These are phyloP conservation scores for Drosophila colorata DNA, from an alignment of 2,888 invertebrate genomes.

Conservation along the genomic window DNA sequence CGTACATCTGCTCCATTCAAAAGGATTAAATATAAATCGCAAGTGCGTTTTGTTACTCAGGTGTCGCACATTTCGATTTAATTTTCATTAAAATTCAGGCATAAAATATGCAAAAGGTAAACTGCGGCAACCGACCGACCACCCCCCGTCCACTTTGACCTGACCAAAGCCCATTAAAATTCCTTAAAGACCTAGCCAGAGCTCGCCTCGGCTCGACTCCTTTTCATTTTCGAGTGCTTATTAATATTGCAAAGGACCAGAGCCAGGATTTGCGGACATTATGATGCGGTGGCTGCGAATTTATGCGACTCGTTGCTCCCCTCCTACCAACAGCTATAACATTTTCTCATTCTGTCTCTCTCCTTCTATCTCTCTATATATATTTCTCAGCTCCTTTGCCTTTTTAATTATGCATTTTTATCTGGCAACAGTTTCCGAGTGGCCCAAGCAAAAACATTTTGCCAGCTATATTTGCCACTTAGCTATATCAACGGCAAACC, in stretches of 20 bases:
- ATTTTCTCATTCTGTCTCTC: not conserved
- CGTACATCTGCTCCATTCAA: constrained; percentile 34
- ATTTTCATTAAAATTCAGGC: constrained; percentile 84
- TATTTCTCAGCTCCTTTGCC: constrained; percentile 19
- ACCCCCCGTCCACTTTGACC: constrained; percentile 19
- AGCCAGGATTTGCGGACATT: constrained; percentile 78
- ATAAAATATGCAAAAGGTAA: constrained; percentile 81
- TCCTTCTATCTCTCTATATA: not conserved
- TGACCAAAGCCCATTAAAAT: constrained; percentile 75
- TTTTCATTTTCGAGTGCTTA: constrained; percentile 82
- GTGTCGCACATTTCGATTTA: constrained; percentile 90
- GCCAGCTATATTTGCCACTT: constrained; percentile 49
- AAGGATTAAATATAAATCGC: constrained; percentile 75
- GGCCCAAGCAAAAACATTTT: constrained; percentile 28
- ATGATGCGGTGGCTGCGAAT: constrained; percentile 78
- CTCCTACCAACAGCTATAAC: constrained; percentile 1
- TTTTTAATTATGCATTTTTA: constrained; percentile 77
- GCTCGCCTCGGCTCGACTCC: constrained; percentile 61
- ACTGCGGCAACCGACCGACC: constrained; percentile 59
- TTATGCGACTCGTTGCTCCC: constrained; percentile 57
- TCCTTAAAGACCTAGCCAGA: constrained; percentile 72
- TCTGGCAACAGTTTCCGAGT: constrained; percentile 55
- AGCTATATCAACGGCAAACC: constrained; percentile 40
- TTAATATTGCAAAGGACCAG: constrained; percentile 78
- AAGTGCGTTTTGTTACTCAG: constrained; percentile 60